Evolutionary conservation across 2,113 vertebrate species (phyloP).

Genomic region (Paratilapia polleni): DNA sequence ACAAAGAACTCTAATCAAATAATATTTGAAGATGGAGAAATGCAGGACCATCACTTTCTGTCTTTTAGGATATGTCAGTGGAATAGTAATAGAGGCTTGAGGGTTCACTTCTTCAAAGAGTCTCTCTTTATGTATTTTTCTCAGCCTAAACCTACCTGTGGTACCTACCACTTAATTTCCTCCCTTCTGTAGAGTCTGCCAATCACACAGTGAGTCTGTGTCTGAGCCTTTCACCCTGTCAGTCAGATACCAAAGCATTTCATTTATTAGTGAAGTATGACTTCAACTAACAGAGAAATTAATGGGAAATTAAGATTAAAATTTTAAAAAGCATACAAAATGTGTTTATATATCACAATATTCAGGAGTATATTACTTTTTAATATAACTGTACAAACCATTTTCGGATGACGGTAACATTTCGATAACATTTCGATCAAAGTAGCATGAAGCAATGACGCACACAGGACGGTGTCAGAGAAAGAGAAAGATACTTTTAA

Average conservation of each 20-base stretch:
- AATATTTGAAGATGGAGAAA: too few species aligned
- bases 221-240: slow-evolving; percentile 11
- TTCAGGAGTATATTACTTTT: neutral
- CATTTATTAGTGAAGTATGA: neutral
- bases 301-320: neutral
- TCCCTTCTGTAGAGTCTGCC: slow-evolving; percentile 31
- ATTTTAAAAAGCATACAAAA: too few species aligned
- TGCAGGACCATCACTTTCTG: too few species aligned
- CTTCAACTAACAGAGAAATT: neutral
- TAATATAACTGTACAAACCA: neutral
- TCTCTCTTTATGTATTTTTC: neutral
- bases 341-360: neutral
- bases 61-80: neutral
- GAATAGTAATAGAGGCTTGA: neutral
- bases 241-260: slow-evolving; percentile 5
- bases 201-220: slow-evolving; percentile 42
- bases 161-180: slow-evolving; percentile 51
- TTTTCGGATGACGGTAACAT: neutral
- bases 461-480: too few species aligned
- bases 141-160: neutral
- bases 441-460: neutral
- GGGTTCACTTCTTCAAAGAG: neutral
- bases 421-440: neutral
- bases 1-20: too few species aligned
- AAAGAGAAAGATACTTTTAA: neutral